Evolutionary conservation across 2,113 vertebrate genomes (phyloP).

Genomic region (Mohoua ochrocephala): DNA sequence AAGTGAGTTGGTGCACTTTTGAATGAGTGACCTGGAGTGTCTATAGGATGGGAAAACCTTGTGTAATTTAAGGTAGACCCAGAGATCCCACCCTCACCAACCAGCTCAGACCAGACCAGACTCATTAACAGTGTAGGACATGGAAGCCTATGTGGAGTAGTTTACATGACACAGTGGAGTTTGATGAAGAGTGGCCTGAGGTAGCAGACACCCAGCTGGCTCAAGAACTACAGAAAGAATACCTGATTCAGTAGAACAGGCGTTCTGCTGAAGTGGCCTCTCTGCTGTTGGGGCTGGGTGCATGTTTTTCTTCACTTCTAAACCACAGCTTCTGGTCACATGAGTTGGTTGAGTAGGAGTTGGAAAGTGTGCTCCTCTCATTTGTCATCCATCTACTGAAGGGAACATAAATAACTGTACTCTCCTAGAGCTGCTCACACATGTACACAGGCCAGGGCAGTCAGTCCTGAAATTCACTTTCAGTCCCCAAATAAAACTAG

Average conservation of each 20-base stretch:
- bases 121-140: not conserved
- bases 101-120: no score
- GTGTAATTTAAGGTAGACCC: not conserved
- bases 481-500: not conserved
- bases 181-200: not conserved
- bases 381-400: not conserved
- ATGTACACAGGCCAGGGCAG: not conserved
- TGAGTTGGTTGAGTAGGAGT: not conserved
- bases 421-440: not conserved
- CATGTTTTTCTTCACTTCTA: not conserved
- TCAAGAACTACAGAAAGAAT: not conserved
- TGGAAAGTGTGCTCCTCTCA: not conserved
- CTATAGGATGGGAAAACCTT: not conserved
- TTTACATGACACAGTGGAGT: not conserved
- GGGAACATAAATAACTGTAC: not conserved
- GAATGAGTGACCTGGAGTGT: not conserved
- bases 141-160: not conserved
- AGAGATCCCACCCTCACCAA: not conserved
- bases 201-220: not conserved
- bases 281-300: fast-evolving
- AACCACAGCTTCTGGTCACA: not conserved
- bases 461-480: not conserved
- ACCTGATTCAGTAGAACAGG: not conserved
- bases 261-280: not conserved
- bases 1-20: not conserved